phyloP scores from a whole-genome alignment of 2,113 vertebrate genomes.

The Xiphophorus hellerii region DNA sequence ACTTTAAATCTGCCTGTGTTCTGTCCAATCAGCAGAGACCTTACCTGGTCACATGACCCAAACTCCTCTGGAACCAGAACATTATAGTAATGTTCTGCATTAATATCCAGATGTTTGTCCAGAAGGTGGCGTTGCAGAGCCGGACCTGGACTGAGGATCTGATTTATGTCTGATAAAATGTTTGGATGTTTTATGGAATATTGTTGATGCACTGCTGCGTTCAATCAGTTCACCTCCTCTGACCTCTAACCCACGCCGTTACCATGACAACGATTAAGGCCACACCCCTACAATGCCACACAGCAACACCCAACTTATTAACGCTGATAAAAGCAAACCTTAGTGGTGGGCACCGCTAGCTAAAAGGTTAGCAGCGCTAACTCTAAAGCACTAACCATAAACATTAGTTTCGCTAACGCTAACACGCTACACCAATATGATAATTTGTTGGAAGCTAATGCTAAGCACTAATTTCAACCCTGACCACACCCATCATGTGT shows the following conservation, averaged over 20 bases:
- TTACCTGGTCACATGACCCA: conserved; percentile 16
- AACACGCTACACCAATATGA: no score
- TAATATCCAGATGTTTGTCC: background rate
- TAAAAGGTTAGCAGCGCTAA: no score
- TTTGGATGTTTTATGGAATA: background rate
- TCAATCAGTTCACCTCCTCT: background rate
- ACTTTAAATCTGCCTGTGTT: background rate
- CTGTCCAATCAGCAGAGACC: conserved; percentile 10
- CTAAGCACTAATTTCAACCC: no score
- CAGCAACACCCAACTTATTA: no score
- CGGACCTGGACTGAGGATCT: background rate
- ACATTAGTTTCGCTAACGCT: no score
- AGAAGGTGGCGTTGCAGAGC: background rate
- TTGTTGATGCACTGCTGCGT: background rate
- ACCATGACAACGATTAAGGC: background rate
- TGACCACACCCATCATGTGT: no score
- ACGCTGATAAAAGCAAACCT: no score
- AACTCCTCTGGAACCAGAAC: background rate
- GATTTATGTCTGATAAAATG: background rate
- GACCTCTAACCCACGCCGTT: background rate
- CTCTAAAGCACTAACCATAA: no score
- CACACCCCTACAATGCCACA: background rate
- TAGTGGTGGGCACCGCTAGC: no score
- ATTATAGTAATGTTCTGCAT: background rate
- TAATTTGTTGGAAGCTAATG: no score